Evolutionary conservation across 2,888 invertebrate species (phyloP).

Genomic region (Hermodice carunculata): DNA sequence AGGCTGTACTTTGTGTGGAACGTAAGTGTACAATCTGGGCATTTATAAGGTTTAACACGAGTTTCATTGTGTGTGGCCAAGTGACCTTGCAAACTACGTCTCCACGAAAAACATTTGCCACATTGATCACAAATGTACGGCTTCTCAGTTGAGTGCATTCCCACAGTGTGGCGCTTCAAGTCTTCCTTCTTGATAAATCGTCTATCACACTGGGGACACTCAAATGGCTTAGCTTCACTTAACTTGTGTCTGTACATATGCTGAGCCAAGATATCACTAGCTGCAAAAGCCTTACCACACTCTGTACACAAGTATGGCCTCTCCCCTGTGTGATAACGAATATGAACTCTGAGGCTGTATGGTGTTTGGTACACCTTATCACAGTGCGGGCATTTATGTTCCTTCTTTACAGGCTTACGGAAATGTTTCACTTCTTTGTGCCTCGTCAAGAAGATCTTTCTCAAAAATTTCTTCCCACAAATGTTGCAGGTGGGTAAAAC

Average conservation of each 20-base stretch:
- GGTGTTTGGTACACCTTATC: not conserved
- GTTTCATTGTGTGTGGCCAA: constrained; percentile 2
- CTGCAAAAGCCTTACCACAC: constrained; percentile 18
- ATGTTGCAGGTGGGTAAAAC: constrained; percentile 14
- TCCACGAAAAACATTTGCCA: constrained; percentile 20
- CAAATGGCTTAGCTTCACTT: too few species aligned
- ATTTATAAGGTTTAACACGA: constrained; percentile 11
- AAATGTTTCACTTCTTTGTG: too few species aligned
- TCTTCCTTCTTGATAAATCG: constrained; percentile 21
- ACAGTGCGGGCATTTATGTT: constrained; percentile 4
- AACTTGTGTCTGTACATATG: constrained; percentile 22
- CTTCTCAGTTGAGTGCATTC: constrained; percentile 12
- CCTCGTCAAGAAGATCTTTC: not conserved
- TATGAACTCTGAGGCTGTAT: constrained; percentile 13
- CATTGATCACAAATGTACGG: constrained; percentile 16
- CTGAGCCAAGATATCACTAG: constrained; percentile 12
- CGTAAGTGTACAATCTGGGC: constrained; percentile 14
- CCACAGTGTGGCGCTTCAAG: constrained; percentile 12
- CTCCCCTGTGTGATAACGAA: constrained; percentile 13
- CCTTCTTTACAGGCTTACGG: too few species aligned
- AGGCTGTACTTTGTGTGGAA: constrained; percentile 17
- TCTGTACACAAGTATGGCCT: constrained; percentile 13
- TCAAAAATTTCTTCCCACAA: constrained; percentile 16
- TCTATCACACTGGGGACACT: constrained; percentile 9
- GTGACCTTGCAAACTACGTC: constrained; percentile 16